Conservation (phyloP, 2,797 vertebrate genomes). For the Sitta carolinensis region DNA sequence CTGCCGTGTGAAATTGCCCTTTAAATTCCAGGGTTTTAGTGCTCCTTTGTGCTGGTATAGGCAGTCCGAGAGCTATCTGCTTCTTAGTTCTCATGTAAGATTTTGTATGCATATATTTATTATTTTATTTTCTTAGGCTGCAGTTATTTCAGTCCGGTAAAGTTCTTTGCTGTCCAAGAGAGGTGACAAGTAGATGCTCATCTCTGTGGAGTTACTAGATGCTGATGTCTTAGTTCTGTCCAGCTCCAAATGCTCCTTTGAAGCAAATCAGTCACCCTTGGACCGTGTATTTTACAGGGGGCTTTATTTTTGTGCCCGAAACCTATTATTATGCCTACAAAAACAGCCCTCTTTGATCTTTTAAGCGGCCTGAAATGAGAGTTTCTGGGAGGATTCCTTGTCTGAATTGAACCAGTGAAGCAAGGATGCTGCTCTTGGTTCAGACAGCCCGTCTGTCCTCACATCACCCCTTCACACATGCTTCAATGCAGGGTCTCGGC, state of each 20-base stretch:
- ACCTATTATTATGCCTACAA: neutral
- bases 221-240: constrained; percentile 21
- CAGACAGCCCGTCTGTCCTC: neutral
- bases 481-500: neutral
- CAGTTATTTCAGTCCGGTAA: neutral
- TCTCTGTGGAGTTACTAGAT: constrained; percentile 10
- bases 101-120: rapidly evolving
- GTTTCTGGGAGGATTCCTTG: neutral
- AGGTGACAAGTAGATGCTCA: neutral
- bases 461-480: neutral
- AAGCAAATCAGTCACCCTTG: neutral
- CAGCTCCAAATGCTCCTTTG: neutral
- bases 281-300: neutral
- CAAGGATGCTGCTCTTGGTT: neutral
- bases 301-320: neutral
- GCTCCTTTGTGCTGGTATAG: neutral
- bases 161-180: constrained; percentile 37
- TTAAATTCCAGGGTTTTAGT: neutral
- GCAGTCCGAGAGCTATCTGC: neutral
- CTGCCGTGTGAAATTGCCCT: neutral
- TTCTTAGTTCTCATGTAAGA: neutral
- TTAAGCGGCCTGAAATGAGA: neutral
- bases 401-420: neutral
- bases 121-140: neutral
- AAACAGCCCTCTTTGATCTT: neutral